phyloP scores from a whole-genome alignment of 2,797 vertebrate species.

The Spinibarbus caldwelli region DNA sequence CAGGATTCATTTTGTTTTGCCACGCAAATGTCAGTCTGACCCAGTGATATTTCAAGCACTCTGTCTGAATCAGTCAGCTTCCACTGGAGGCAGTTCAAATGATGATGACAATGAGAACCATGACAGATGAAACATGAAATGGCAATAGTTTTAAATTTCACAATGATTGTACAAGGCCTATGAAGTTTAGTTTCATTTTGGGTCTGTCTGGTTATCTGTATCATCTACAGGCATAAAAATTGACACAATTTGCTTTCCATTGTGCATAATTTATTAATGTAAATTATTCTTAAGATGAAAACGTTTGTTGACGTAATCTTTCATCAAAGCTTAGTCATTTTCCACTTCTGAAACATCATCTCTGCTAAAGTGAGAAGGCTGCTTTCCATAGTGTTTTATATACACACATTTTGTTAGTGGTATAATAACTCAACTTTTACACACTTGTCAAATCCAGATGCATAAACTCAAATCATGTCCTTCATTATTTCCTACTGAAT shows the following conservation, averaged over 20 bases:
- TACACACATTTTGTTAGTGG: not conserved
- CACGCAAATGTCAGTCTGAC: constrained; percentile 5
- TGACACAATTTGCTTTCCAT: not conserved
- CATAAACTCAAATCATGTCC: not conserved
- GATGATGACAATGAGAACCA: constrained; percentile 15
- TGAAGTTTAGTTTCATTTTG: constrained; percentile 30
- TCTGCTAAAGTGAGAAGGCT: not conserved
- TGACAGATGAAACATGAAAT: constrained; percentile 9
- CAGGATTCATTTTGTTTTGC: constrained; percentile 3
- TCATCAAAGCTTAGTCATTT: not conserved
- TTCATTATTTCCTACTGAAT: not conserved
- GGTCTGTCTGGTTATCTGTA: not conserved
- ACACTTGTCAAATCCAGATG: not conserved
- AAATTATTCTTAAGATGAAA: not conserved
- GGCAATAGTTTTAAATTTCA: not conserved
- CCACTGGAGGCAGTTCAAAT: constrained; percentile 37
- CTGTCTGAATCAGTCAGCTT: constrained; percentile 25
- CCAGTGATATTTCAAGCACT: constrained; percentile 18
- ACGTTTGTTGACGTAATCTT: not conserved
- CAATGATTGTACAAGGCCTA: constrained; percentile 26
- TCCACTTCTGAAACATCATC: not conserved
- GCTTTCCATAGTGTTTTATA: not conserved
- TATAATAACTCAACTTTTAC: not conserved
- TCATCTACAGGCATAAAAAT: not conserved
- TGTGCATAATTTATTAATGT: not conserved